phyloP scores from a whole-genome alignment of 2,888 invertebrate genomes.

The Melanostoma mellinum region DNA sequence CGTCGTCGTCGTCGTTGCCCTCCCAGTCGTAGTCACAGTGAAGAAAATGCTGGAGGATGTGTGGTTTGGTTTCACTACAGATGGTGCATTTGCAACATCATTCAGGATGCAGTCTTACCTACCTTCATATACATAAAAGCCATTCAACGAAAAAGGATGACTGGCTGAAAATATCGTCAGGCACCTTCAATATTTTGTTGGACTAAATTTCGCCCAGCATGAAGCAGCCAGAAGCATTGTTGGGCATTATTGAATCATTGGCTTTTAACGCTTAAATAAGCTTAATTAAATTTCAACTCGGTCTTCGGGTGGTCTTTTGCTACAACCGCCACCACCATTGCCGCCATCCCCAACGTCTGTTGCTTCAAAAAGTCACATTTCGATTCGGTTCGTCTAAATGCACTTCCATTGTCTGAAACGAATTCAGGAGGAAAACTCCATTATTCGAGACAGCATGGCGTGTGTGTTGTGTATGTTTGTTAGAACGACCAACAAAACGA shows the following conservation, averaged over 20 bases:
- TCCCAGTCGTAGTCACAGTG: background rate
- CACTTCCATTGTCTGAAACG: constrained; percentile 80
- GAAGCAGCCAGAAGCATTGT: constrained; percentile 76
- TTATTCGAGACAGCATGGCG: constrained; percentile 75
- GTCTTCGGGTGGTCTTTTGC: constrained; percentile 15
- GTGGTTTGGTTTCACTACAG: constrained; percentile 2
- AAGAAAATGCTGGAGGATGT: constrained; percentile 24
- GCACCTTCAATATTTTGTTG: constrained; percentile 55
- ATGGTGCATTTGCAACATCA: constrained; percentile 61
- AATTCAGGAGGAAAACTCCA: constrained; percentile 82
- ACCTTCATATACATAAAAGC: background rate
- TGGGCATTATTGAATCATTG: constrained; percentile 78
- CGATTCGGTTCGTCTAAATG: constrained; percentile 78
- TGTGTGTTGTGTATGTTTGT: constrained; percentile 24
- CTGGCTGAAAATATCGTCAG: constrained; percentile 19
- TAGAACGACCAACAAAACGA: constrained; percentile 28
- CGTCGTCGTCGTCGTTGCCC: background rate
- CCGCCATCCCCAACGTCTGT: constrained; percentile 37
- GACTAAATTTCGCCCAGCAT: constrained; percentile 56
- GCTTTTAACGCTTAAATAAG: constrained; percentile 83
- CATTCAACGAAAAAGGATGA: constrained; percentile 4
- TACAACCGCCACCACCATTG: background rate
- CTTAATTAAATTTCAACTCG: constrained; percentile 81
- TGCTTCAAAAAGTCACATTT: constrained; percentile 71
- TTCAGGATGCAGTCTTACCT: constrained; percentile 46